Evolutionary conservation across 2,113 vertebrate species (phyloP).

Genomic region (Leucopsar rothschildi): DNA sequence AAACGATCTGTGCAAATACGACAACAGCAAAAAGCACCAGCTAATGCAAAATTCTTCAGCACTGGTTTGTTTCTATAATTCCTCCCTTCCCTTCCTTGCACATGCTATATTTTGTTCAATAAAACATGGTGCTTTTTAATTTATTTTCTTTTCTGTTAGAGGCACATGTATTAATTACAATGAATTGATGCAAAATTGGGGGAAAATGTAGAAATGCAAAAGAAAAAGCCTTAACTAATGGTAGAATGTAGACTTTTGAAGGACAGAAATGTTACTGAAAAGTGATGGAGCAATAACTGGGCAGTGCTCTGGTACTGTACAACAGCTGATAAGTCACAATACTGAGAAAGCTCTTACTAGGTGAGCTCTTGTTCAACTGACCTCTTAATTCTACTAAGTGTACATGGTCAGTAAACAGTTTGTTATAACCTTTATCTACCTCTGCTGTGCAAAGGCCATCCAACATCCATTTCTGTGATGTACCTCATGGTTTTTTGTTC

Average conservation of each 20-base stretch:
- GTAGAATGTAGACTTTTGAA: slow-evolving; percentile 49
- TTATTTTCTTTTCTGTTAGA: slow-evolving; percentile 38
- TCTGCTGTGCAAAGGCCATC: slow-evolving; percentile 64
- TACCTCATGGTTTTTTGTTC: slow-evolving; percentile 30
- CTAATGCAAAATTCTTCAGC: slow-evolving; percentile 69
- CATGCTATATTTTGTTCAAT: slow-evolving; percentile 39
- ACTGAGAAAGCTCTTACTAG: slow-evolving; percentile 46
- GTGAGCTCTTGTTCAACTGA: slow-evolving; percentile 66
- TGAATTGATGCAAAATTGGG: slow-evolving; percentile 33
- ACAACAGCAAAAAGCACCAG: slow-evolving; percentile 65
- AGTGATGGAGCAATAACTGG: slow-evolving; percentile 56
- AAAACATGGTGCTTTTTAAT: slow-evolving; percentile 56
- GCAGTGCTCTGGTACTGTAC: slow-evolving; percentile 27
- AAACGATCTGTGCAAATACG: slow-evolving; percentile 72
- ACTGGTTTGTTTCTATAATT: slow-evolving; percentile 68
- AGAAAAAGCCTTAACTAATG: slow-evolving; percentile 42
- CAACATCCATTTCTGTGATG: slow-evolving; percentile 17
- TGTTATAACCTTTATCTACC: slow-evolving; percentile 66
- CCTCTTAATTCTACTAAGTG: slow-evolving; percentile 49
- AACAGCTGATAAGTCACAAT: not conserved
- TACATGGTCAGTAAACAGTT: slow-evolving; percentile 65
- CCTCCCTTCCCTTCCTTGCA: slow-evolving; percentile 9
- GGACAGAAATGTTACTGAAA: not conserved
- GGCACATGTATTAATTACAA: not conserved
- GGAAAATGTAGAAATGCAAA: slow-evolving; percentile 37